Conservation (phyloP, 2,888 invertebrate species). For the Epirrhoe alternata region DNA sequence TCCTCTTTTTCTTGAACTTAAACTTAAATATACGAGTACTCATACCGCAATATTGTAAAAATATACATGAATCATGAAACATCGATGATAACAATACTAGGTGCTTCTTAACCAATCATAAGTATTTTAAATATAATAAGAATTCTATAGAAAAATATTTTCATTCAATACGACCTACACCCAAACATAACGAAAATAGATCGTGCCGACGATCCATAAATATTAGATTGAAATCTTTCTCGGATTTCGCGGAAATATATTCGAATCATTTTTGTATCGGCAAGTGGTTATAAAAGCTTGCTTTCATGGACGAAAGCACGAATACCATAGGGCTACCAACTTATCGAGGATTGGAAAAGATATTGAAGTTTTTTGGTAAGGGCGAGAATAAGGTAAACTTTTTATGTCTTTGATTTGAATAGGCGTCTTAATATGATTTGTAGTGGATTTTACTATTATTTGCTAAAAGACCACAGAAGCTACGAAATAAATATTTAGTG, state of each 20-base stretch:
- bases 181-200: slow-evolving; percentile 37
- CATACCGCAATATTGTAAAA: too few relatives aligned
- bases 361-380: slow-evolving; percentile 10
- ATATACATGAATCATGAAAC: too few relatives aligned
- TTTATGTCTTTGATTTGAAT: neutral
- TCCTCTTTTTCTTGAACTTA: too few relatives aligned
- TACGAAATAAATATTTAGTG: too few relatives aligned
- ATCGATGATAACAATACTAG: too few relatives aligned
- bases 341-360: slow-evolving; percentile 9
- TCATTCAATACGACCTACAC: neutral
- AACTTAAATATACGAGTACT: too few relatives aligned
- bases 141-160: neutral
- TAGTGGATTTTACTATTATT: neutral
- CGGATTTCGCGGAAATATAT: slow-evolving; percentile 24
- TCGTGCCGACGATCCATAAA: slow-evolving; percentile 37
- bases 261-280: slow-evolving; percentile 33
- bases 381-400: neutral
- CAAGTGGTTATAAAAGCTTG: slow-evolving; percentile 31
- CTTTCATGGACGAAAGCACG: slow-evolving; percentile 28
- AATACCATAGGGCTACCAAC: slow-evolving; percentile 23
- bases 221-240: slow-evolving; percentile 39
- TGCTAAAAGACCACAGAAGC: too few relatives aligned
- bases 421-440: neutral
- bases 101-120: too few relatives aligned
- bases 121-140: too few relatives aligned